Evolutionary conservation across 1,140 invertebrate genomes (phyloP), one percentile per base, ranked within the genome.

Genomic region (Nilaparvata lugens): DNA sequence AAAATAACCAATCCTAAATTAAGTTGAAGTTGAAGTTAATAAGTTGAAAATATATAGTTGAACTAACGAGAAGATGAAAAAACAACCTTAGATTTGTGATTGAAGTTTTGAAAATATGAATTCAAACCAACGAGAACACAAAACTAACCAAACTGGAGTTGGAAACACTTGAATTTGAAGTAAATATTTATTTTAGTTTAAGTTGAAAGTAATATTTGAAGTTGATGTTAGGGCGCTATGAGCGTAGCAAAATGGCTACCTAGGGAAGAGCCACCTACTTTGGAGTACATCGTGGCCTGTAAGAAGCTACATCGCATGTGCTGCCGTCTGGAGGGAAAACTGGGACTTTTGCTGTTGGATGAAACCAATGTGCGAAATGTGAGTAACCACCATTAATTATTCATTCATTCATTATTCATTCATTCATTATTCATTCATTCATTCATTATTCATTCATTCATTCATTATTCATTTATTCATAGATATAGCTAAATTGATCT

Each of bases 201-300:
- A 19, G 4, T 19, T 48, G 1, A 48, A 48, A 18, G 45, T 48
- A 16, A 19, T 23, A 19, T 23, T n/a, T 48, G 16, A 18, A 7
- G 13, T 48, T 18, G 21, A 18, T 48, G n/a, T 9, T 9, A 40
- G 38, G 9, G 9, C 9, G n/a, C 9, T 40, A 48, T 48, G 45
- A 48, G 45, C 18, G 45, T 48, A 48, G 45, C 45, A 18, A 48
- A 16, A 48, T 48, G 45, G 45, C 45, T 48, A 19, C 45, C 45
- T 16, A 48, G 45, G 18, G 45, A 48, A 16, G 45, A 48, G 9
- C 5, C 16, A 16, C 2, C 45, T 19, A 48, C 45, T 4, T 18
- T 48, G 21, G 45, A 48, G 5, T 48, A 19, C 14, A 48, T 48
- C 16, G 11, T 7, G 5, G 45, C 13, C 11, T 48, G 45, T 16